Base-by-base conservation (phyloP, 2,113 vertebrate species). In the Struthio camelus region DNA sequence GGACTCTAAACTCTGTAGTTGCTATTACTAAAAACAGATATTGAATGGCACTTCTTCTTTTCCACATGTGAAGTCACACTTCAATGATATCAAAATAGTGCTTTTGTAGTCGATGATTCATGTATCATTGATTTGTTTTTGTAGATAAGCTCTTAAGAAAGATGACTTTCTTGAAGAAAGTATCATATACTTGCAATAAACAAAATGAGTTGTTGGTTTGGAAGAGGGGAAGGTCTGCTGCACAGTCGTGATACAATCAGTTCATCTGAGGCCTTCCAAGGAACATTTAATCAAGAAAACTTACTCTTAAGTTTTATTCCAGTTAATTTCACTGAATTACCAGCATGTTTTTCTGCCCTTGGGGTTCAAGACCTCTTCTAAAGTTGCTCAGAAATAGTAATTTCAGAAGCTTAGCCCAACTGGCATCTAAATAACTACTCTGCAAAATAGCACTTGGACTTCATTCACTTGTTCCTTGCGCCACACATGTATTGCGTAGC, bases 1-100 rank as follows among this genome's bases (percentile, higher is more conserved):
- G 95, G 58, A 80, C 32, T 93, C 32, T 50, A 64, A 79, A 72
- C 83, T 93, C 93, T 93, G 86, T 91, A n/a, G 93, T 94, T 96
- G 44, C 17, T 91, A 0, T 61, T 93, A 87, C 62, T 72, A 61
- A 87, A 85, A 80, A 6, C 59, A 82, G 87, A 76, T 80, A 80
- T 90, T 62, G 73, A 62, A 93, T 93, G 54, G 36, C 50, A 61
- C 30, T 86, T 58, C 42, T 42, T 85, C 22, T 73, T 53, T 38
- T 87, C 85, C 94, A 94, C 87, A 87, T 93, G 54, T 93, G 34
- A 88, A 94, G 67, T 64, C 0, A 69, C 85, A 84, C n/a, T 86
- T 84, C 13, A 65, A 0, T 20, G 3, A 3, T 30, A 64, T 50
- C 9, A 70, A 46, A 92, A 32, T 6, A 30, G 30, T n/a, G 11